Conservation (phyloP, 2,888 invertebrate genomes). For the Bhutanitis thaidina region DNA sequence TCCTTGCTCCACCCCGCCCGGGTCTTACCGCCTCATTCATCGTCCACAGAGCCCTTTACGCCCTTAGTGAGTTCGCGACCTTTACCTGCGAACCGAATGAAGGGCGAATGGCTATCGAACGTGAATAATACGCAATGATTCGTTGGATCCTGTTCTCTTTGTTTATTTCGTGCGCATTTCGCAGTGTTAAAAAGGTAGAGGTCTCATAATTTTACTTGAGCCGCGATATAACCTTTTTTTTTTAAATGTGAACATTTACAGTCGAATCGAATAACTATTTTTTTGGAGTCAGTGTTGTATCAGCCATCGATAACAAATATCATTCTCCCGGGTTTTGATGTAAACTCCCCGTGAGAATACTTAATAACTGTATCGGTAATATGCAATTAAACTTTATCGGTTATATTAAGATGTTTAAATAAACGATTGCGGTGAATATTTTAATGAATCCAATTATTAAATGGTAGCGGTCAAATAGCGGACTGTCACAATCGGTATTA, state of each 20-base stretch:
- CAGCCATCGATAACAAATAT: too few relatives aligned
- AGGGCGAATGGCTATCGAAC: constrained; percentile 50
- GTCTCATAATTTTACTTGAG: too few relatives aligned
- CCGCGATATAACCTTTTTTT: too few relatives aligned
- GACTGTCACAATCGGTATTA: too few relatives aligned
- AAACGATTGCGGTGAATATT: background rate
- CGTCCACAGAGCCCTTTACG: constrained; percentile 47
- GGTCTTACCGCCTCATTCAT: constrained; percentile 43
- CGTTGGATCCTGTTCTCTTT: constrained; percentile 7
- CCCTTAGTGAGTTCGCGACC: constrained; percentile 56
- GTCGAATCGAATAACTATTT: too few relatives aligned
- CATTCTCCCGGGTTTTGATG: too few relatives aligned
- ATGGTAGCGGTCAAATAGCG: background rate
- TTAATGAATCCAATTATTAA: background rate
- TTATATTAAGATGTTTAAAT: background rate
- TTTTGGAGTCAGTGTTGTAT: too few relatives aligned
- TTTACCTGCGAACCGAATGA: constrained; percentile 52
- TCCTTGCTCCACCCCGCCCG: constrained; percentile 30
- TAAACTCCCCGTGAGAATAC: background rate
- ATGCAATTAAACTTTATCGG: too few relatives aligned
- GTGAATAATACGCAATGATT: constrained; percentile 29
- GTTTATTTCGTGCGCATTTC: background rate
- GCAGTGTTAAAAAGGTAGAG: too few relatives aligned
- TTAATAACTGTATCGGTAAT: background rate
- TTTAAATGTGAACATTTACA: too few relatives aligned